A percentile compares a stretch with the other conserved stretches of the same genome.
Evolutionary conservation across 2,113 vertebrate genomes (phyloP).

Genomic region (Ursus arctos): DNA sequence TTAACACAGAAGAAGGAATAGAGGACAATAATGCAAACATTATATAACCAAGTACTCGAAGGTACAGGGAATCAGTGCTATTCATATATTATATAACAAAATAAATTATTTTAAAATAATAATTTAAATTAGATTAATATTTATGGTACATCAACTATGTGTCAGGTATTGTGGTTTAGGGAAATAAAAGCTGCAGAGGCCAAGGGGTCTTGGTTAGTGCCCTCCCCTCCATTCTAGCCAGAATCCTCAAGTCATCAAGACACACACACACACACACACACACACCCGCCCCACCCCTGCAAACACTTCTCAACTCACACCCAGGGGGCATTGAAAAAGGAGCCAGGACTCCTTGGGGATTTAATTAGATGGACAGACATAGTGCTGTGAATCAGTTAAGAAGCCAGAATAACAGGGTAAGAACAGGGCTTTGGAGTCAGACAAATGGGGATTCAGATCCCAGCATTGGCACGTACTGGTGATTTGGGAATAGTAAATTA

Average conservation of each 20-base stretch:
- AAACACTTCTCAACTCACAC: not conserved
- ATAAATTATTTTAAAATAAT: not conserved
- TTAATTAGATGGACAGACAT: not conserved
- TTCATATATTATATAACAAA: not conserved
- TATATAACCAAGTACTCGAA: not conserved
- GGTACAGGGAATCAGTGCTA: not conserved
- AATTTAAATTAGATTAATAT: slow-evolving; percentile 4
- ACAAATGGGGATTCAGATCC: not conserved
- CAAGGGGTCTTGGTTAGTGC: not conserved
- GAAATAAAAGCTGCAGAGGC: not conserved
- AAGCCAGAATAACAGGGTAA: not conserved
- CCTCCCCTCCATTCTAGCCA: not conserved
- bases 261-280: no score
- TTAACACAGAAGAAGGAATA: not conserved
- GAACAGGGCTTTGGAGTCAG: slow-evolving; percentile 11
- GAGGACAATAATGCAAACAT: not conserved
- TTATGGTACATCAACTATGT: not conserved
- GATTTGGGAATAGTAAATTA: slow-evolving; percentile 25
- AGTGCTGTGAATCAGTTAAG: not conserved
- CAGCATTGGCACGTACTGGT: not conserved
- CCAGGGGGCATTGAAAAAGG: not conserved
- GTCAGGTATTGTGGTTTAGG: not conserved
- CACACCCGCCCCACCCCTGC: not conserved
- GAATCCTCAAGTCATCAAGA: not conserved
- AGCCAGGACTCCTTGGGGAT: not conserved